Evolutionary conservation across 2,797 vertebrate species (phyloP).

Genomic region (Chloroceryle amazona): DNA sequence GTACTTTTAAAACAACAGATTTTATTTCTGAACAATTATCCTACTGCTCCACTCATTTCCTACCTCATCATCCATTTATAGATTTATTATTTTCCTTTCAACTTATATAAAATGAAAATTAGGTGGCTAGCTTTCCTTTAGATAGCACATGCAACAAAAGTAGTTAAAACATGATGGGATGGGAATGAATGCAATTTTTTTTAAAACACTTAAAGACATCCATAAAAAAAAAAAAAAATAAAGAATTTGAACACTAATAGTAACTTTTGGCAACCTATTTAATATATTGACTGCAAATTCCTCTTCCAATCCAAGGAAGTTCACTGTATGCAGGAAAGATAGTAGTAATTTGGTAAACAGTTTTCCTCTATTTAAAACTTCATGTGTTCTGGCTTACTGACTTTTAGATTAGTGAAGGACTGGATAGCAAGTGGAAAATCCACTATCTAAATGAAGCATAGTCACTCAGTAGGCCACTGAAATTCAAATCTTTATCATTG

Average conservation of each 20-base stretch:
- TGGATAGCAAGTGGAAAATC: conserved; percentile 67
- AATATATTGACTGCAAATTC: neutral
- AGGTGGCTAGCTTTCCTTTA: neutral
- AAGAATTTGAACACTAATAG: neutral
- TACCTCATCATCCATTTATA: neutral
- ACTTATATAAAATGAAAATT: neutral
- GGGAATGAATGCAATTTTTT: neutral
- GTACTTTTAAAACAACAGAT: neutral
- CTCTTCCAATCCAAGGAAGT: conserved; percentile 26
- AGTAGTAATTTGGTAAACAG: conserved; percentile 52
- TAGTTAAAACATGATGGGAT: neutral
- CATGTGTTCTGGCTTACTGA: conserved; percentile 57
- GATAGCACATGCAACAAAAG: neutral
- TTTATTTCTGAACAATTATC: neutral
- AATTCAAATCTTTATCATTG: conserved; percentile 63
- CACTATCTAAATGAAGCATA: conserved; percentile 70
- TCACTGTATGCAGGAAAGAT: conserved; percentile 26
- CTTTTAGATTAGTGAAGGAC: conserved; percentile 62
- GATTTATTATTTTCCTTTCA: neutral
- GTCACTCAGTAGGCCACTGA: conserved; percentile 34
- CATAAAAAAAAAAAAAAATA: neutral
- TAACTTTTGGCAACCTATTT: neutral
- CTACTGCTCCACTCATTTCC: neutral
- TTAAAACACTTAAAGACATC: neutral
- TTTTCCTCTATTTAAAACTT: conserved; percentile 69